phyloP scores from a whole-genome alignment of 2,797 vertebrate species.

The Sarcophilus harrisii region DNA sequence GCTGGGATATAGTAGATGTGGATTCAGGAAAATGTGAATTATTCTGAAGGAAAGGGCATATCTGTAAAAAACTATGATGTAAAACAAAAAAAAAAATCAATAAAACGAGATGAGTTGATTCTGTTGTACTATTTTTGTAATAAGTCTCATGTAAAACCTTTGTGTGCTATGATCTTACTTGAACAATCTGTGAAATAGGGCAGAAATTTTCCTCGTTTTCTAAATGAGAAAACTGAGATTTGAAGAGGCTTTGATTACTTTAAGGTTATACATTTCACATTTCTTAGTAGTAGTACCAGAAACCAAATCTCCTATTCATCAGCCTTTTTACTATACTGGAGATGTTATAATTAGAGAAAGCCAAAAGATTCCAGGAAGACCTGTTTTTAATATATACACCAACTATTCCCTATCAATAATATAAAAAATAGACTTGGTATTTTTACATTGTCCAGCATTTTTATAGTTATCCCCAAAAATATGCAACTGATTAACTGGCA shows the following conservation, averaged over 20 bases:
- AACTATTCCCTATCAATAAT: background rate
- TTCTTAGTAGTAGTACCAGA: background rate
- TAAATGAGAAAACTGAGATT: background rate
- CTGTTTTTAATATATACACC: background rate
- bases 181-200: background rate
- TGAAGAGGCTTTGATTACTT: background rate
- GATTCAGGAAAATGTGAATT: background rate
- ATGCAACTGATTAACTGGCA: background rate
- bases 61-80: background rate
- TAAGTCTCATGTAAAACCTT: background rate
- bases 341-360: background rate
- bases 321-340: background rate
- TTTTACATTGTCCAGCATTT: background rate
- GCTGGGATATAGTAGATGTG: too few relatives aligned
- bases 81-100: background rate
- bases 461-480: background rate
- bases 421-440: background rate
- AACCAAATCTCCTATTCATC: background rate
- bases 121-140: background rate
- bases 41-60: background rate
- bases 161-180: background rate
- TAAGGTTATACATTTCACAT: background rate
- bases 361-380: background rate
- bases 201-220: background rate
- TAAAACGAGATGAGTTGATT: background rate